Evolutionary conservation across 2,113 vertebrate genomes (phyloP).

Genomic region (Nannospalax galili): DNA sequence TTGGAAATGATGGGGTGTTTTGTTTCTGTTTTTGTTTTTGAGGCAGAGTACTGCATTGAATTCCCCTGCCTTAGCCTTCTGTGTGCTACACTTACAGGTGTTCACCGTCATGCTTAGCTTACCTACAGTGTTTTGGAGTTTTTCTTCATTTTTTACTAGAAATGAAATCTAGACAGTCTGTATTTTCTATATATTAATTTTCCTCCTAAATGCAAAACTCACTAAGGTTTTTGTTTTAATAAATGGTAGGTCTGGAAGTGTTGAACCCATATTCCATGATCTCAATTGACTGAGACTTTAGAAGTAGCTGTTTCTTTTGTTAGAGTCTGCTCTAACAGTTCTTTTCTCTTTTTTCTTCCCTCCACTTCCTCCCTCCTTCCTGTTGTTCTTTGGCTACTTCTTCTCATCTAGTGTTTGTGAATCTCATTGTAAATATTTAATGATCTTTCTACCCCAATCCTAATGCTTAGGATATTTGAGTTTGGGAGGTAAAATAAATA

Average conservation of each 20-base stretch:
- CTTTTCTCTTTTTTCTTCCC: not conserved
- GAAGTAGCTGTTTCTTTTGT: not conserved
- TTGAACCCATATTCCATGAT: not conserved
- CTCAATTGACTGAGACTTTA: not conserved
- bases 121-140: not conserved
- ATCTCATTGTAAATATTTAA: constrained; percentile 29
- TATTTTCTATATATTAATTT: not conserved
- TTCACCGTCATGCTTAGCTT: not conserved
- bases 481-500: constrained; percentile 36
- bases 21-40: not conserved
- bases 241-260: not conserved
- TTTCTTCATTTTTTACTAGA: not conserved
- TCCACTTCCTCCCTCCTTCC: no score
- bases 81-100: not conserved
- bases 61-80: not conserved
- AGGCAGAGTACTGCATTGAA: not conserved
- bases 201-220: constrained; percentile 1
- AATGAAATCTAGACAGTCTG: not conserved
- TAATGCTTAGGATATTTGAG: constrained; percentile 26
- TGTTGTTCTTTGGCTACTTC: not conserved
- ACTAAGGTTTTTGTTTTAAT: constrained; percentile 21
- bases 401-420: constrained; percentile 29
- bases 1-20: not conserved
- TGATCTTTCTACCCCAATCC: not conserved
- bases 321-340: not conserved